Evolutionary conservation across 2,113 vertebrate genomes (phyloP).

Genomic region (Gulo gulo): DNA sequence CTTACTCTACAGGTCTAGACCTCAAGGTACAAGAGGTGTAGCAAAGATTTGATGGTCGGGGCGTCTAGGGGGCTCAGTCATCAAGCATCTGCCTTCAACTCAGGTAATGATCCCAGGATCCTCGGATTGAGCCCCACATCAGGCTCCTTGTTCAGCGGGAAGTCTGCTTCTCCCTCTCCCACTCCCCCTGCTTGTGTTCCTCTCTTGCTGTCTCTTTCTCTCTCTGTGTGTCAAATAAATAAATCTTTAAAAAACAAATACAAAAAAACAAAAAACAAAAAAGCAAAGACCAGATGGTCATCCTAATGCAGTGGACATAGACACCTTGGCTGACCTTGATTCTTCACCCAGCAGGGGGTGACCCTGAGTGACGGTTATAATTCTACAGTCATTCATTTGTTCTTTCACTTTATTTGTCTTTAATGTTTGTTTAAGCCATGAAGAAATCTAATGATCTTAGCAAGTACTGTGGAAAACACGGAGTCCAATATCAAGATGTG

Average conservation of each 20-base stretch:
- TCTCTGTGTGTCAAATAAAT: no score
- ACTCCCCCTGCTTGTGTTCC: no score
- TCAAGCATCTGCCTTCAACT: no score
- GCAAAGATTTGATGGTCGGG: neutral
- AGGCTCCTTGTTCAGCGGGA: no score
- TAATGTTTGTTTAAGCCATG: neutral
- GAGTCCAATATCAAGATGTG: neutral
- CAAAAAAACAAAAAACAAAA: no score
- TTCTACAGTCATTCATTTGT: neutral
- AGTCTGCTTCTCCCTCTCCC: no score
- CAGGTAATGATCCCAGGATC: no score
- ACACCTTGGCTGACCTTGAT: no score
- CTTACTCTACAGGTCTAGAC: neutral
- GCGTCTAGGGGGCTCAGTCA: no score
- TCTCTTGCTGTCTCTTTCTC: no score
- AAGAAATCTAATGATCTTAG: neutral
- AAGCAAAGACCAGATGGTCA: neutral
- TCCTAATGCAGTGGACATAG: fast-evolving
- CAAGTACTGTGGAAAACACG: neutral
- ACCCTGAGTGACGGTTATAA: neutral
- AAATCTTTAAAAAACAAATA: no score
- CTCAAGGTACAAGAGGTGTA: neutral
- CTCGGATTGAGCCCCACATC: no score
- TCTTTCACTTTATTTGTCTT: neutral
- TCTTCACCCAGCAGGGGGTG: neutral